phyloP scores from a whole-genome alignment of 2,888 invertebrate genomes.

The Ecliptopera silaceata region DNA sequence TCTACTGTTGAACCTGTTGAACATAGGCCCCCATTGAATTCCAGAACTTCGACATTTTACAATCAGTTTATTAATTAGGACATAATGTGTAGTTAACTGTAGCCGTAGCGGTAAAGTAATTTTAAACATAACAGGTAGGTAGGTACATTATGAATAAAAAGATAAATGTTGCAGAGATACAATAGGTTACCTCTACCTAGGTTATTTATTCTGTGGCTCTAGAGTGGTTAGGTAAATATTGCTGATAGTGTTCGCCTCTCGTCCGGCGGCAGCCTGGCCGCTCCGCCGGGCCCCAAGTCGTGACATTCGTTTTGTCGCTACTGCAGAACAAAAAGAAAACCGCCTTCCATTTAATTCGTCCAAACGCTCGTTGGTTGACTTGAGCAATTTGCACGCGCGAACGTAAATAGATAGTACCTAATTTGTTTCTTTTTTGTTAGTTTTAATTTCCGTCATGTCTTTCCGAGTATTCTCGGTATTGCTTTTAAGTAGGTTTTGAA shows the following conservation, averaged over 20 bases:
- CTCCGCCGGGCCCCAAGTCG: slow-evolving; percentile 61
- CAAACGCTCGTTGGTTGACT: slow-evolving; percentile 65
- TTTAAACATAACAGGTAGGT: too few species aligned
- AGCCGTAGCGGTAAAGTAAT: too few species aligned
- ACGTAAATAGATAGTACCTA: slow-evolving; percentile 40
- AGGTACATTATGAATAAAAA: too few species aligned
- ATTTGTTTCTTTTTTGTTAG: slow-evolving; percentile 63
- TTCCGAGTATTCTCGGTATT: slow-evolving; percentile 43
- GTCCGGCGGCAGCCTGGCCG: slow-evolving; percentile 27
- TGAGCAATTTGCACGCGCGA: slow-evolving; percentile 70
- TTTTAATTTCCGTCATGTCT: slow-evolving; percentile 57
- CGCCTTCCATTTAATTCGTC: slow-evolving; percentile 61
- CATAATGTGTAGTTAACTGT: too few species aligned
- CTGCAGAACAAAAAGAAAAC: slow-evolving; percentile 73
- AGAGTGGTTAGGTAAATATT: too few species aligned
- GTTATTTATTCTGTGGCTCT: too few species aligned
- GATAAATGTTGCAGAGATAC: too few species aligned
- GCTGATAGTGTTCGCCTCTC: slow-evolving; percentile 7
- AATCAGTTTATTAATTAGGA: too few species aligned
- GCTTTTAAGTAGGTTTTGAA: slow-evolving; percentile 41
- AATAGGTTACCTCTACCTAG: too few species aligned
- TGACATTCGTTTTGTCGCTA: slow-evolving; percentile 75
- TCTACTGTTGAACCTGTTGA: too few species aligned
- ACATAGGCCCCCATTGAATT: too few species aligned
- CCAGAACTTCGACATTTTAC: too few species aligned